Evolutionary conservation across 2,113 vertebrate genomes (phyloP).

Genomic region (Datnioides undecimradiatus): DNA sequence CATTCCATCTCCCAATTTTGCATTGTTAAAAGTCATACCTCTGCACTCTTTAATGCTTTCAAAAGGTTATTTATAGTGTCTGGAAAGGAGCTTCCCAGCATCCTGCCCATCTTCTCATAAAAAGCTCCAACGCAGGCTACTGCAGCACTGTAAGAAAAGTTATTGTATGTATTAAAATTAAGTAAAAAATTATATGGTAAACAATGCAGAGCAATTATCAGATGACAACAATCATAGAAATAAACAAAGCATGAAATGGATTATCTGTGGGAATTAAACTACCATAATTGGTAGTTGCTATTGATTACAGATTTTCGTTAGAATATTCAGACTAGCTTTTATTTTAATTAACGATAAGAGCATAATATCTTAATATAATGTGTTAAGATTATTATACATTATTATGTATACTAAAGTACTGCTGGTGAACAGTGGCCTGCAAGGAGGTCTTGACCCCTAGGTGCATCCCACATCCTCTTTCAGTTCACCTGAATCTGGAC

Average conservation of each 20-base stretch:
- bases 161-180: not conserved
- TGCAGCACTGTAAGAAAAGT: slow-evolving; percentile 87
- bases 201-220: not conserved
- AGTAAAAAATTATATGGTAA: not conserved
- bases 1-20: not conserved
- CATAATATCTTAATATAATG: not conserved
- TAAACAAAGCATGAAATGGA: not conserved
- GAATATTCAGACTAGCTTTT: not conserved
- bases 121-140: slow-evolving; percentile 98
- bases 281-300: not conserved
- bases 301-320: not conserved
- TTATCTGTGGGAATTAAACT: not conserved
- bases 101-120: slow-evolving; percentile 99
- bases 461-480: not conserved
- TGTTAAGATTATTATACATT: not conserved
- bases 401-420: slow-evolving; percentile 7
- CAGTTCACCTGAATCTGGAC: not conserved
- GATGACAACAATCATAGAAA: not conserved
- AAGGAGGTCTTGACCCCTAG: accelerated
- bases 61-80: slow-evolving; percentile 98
- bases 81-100: slow-evolving; percentile 98
- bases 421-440: not conserved
- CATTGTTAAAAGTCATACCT: slow-evolving; percentile 82
- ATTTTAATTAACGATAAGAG: not conserved
- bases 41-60: slow-evolving; percentile 96